Conservation (phyloP, 2,113 vertebrate species). For the Sapajus apella region DNA sequence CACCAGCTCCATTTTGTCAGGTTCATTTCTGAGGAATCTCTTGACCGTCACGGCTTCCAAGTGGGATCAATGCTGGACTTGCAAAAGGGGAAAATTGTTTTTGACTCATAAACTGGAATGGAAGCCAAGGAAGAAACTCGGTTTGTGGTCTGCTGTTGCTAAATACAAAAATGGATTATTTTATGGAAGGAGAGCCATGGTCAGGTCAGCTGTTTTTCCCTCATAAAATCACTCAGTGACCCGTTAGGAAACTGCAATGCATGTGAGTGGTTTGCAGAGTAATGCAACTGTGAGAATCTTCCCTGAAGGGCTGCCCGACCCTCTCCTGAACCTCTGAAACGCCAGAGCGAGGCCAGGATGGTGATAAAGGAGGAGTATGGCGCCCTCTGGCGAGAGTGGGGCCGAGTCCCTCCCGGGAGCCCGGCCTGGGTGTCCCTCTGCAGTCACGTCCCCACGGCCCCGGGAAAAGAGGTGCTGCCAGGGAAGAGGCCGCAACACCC, state of each 20-base stretch:
- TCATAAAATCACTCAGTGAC: background rate
- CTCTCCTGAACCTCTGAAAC: background rate
- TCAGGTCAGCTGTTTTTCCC: background rate
- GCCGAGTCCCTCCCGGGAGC: background rate
- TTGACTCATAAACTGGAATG: background rate
- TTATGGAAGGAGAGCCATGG: background rate
- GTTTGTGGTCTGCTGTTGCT: background rate
- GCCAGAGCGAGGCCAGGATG: background rate
- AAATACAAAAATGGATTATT: background rate
- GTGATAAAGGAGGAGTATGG: background rate
- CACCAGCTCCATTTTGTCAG: background rate
- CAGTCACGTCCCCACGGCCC: background rate
- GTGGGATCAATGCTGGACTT: background rate
- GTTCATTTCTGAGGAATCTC: background rate
- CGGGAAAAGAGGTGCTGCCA: background rate
- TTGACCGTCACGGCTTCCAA: background rate
- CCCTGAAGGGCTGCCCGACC: background rate
- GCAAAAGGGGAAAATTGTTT: background rate
- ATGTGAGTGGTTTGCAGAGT: accelerated
- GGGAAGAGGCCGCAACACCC: background rate
- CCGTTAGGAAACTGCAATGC: background rate
- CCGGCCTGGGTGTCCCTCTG: background rate
- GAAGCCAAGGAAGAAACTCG: background rate
- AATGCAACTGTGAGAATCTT: background rate
- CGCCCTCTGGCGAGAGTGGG: background rate